Evolutionary conservation across 2,888 invertebrate species (phyloP).

Genomic region (Drosophila trichaetosa): DNA sequence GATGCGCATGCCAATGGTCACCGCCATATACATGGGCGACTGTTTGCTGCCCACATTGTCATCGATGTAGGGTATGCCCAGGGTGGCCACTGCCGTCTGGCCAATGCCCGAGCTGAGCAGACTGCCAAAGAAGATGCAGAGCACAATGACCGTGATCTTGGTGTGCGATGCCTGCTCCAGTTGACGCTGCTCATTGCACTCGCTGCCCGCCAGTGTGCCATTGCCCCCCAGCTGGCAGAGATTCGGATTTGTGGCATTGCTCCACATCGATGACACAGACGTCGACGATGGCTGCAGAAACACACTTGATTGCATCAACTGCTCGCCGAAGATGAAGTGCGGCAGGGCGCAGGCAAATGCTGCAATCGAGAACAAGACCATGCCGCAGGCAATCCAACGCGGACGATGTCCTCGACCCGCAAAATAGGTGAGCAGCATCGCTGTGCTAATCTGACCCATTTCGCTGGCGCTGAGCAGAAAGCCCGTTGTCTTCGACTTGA

Average conservation of each 20-base stretch:
- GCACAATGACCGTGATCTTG: slow-evolving; percentile 91
- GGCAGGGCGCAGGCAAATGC: slow-evolving; percentile 95
- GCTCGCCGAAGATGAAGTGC: slow-evolving; percentile 93
- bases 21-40: slow-evolving; percentile 96
- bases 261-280: slow-evolving; percentile 37
- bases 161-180: slow-evolving; percentile 89
- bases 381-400: slow-evolving; percentile 96
- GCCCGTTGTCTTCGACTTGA: slow-evolving; percentile 96
- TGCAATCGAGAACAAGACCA: slow-evolving; percentile 94
- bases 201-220: slow-evolving; percentile 63
- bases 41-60: slow-evolving; percentile 97
- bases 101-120: slow-evolving; percentile 95
- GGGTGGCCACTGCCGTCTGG: slow-evolving; percentile 95
- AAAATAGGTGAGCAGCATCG: slow-evolving; percentile 93
- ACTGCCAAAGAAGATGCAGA: slow-evolving; percentile 95
- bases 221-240: slow-evolving; percentile 72
- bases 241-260: slow-evolving; percentile 69
- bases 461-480: slow-evolving; percentile 95
- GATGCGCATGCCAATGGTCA: slow-evolving; percentile 95
- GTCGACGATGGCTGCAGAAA: slow-evolving; percentile 64
- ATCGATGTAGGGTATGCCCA: slow-evolving; percentile 97
- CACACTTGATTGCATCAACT: slow-evolving; percentile 86
- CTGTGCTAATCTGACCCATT: slow-evolving; percentile 96
- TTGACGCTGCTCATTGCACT: slow-evolving; percentile 88
- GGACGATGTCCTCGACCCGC: slow-evolving; percentile 96